Percentiles rank a stretch among this genome's conserved stretches.
Evolutionary conservation across 2,888 invertebrate species (phyloP).

Genomic region (Plebejus melissa): DNA sequence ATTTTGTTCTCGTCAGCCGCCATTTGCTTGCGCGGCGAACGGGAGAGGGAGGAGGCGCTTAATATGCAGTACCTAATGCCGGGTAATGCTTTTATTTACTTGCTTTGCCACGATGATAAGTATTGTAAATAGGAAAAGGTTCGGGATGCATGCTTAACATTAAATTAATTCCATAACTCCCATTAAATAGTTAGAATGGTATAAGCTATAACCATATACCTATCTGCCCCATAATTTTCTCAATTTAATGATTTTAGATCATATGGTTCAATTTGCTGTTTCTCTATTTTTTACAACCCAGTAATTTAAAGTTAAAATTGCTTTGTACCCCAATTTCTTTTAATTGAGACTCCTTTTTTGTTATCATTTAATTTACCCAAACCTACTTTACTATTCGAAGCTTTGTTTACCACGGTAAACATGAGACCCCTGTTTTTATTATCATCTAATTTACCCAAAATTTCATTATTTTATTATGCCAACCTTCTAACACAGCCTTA

Average conservation of each 20-base stretch:
- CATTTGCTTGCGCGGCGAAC: conserved; percentile 95
- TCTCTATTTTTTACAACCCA: neutral
- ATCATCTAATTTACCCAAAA: neutral
- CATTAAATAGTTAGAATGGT: neutral
- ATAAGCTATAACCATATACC: neutral
- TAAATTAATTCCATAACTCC: neutral
- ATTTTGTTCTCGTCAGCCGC: conserved; percentile 96
- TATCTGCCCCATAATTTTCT: neutral
- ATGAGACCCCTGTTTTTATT: neutral
- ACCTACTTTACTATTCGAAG: neutral
- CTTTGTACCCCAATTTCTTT: neutral
- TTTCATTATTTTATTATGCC: neutral
- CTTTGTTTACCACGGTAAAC: too few species aligned
- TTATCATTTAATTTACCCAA: neutral
- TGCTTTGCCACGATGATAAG: conserved; percentile 22
- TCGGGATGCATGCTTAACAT: conserved; percentile 34
- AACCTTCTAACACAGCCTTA: neutral
- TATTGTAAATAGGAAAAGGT: conserved; percentile 34
- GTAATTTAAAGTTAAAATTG: neutral
- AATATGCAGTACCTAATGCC: conserved; percentile 99
- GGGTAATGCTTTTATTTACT: conserved; percentile 77
- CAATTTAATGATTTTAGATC: neutral
- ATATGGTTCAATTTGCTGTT: neutral
- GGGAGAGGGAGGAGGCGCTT: conserved; percentile 96
- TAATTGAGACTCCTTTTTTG: neutral